Conservation (phyloP, 1,140 invertebrate genomes). For the Pachyrhynchus sulphureomaculatus region DNA sequence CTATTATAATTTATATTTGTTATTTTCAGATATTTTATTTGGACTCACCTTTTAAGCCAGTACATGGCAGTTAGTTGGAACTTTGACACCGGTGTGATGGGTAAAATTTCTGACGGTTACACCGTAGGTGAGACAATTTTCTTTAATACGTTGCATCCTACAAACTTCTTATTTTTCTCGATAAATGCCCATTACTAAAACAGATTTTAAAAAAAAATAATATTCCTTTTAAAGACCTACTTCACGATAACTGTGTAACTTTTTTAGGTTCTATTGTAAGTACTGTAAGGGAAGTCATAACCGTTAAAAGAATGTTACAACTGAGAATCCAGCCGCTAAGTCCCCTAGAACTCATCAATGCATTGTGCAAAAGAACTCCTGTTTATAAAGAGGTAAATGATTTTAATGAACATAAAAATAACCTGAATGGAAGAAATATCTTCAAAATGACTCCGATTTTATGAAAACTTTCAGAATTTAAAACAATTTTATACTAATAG, state of each 20-base stretch:
- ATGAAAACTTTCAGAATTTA: too few species aligned
- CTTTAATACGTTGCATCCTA: too few species aligned
- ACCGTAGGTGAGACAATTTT: slow-evolving; percentile 66
- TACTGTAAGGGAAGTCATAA: slow-evolving; percentile 72
- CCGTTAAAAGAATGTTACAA: slow-evolving; percentile 82
- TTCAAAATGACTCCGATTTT: too few species aligned
- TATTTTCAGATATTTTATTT: slow-evolving; percentile 61
- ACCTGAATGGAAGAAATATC: too few species aligned
- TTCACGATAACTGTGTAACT: too few species aligned
- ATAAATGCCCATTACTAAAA: too few species aligned
- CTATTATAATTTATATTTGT: too few species aligned
- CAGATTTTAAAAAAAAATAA: neutral
- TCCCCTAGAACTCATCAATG: slow-evolving; percentile 80
- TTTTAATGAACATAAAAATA: neutral
- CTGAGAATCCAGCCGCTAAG: slow-evolving; percentile 77
- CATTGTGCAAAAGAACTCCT: slow-evolving; percentile 70
- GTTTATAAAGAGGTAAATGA: slow-evolving; percentile 61
- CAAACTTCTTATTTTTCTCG: too few species aligned
- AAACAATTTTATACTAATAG: too few species aligned
- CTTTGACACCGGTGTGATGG: slow-evolving; percentile 67
- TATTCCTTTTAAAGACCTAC: neutral
- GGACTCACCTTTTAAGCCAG: slow-evolving; percentile 71
- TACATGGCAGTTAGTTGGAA: slow-evolving; percentile 57
- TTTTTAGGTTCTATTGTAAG: slow-evolving; percentile 54
- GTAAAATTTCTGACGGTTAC: slow-evolving; percentile 87